A percentile compares a stretch with the other conserved stretches of the same genome.
These are phyloP conservation scores for Patella pellucida DNA, from an alignment of 2,888 invertebrate species.

Conservation along the genomic window DNA sequence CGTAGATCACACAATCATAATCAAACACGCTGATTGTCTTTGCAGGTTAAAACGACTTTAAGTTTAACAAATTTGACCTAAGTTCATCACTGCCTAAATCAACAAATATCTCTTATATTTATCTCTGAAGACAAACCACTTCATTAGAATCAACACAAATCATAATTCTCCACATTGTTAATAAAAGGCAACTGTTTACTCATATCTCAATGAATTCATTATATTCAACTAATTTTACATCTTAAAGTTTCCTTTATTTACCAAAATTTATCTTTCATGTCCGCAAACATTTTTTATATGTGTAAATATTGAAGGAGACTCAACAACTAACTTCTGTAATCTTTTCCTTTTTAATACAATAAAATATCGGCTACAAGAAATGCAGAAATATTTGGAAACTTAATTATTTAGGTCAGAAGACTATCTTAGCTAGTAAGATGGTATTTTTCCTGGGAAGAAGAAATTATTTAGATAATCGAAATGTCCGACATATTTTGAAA, in stretches of 20 bases:
- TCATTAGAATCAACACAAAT: slow-evolving; percentile 8
- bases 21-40: slow-evolving; percentile 25
- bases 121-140: background rate
- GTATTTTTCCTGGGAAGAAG: too few relatives aligned
- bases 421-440: too few relatives aligned
- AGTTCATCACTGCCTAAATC: background rate
- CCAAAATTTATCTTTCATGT: slow-evolving; percentile 12
- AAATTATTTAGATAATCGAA: too few relatives aligned
- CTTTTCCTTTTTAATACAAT: too few relatives aligned
- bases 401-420: too few relatives aligned
- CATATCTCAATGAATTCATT: slow-evolving; percentile 8
- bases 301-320: slow-evolving; percentile 8
- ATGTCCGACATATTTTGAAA: too few relatives aligned
- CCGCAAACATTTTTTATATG: slow-evolving; percentile 4
- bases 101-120: slow-evolving; percentile 10
- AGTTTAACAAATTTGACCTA: slow-evolving; percentile 11
- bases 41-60: slow-evolving; percentile 12
- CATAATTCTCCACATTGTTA: background rate
- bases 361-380: too few relatives aligned
- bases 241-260: background rate
- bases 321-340: background rate
- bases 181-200: background rate
- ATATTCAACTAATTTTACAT: slow-evolving; percentile 10
- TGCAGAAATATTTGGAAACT: too few relatives aligned
- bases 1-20: slow-evolving; percentile 21